phyloP scores from a whole-genome alignment of 2,888 invertebrate species.

The Eupeodes luniger region DNA sequence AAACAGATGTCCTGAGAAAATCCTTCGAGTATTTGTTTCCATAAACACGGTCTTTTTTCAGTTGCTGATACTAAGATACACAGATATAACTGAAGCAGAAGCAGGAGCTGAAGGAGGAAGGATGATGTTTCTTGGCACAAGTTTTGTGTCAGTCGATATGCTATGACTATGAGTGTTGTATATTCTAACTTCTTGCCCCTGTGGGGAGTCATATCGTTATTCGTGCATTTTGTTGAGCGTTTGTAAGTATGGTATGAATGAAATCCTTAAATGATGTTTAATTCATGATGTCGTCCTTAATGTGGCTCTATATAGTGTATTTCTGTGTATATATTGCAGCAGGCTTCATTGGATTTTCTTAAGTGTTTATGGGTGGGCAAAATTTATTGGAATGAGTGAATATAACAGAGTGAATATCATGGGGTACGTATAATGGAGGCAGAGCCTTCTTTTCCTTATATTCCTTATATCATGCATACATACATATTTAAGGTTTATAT shows the following conservation, averaged over 20 bases:
- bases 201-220: conserved; percentile 38
- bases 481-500: neutral
- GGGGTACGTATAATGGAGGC: neutral
- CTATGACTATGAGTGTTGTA: neutral
- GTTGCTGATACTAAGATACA: neutral
- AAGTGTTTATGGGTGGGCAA: conserved; percentile 63
- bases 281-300: conserved; percentile 72
- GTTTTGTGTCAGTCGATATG: conserved; percentile 48
- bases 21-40: conserved; percentile 69
- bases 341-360: conserved; percentile 68
- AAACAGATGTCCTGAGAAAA: conserved; percentile 73
- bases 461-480: neutral
- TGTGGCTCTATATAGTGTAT: conserved; percentile 50
- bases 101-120: neutral
- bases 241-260: conserved; percentile 50
- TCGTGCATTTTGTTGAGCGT: conserved; percentile 47
- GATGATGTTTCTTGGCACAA: conserved; percentile 53
- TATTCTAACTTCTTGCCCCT: conserved; percentile 47
- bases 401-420: neutral
- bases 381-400: conserved; percentile 30
- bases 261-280: conserved; percentile 75
- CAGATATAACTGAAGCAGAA: neutral
- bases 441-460: neutral
- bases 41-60: conserved; percentile 51
- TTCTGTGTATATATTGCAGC: conserved; percentile 31